These are phyloP conservation scores for Myzus persicae DNA, from an alignment of 1,140 invertebrate genomes.

Conservation along the genomic window DNA sequence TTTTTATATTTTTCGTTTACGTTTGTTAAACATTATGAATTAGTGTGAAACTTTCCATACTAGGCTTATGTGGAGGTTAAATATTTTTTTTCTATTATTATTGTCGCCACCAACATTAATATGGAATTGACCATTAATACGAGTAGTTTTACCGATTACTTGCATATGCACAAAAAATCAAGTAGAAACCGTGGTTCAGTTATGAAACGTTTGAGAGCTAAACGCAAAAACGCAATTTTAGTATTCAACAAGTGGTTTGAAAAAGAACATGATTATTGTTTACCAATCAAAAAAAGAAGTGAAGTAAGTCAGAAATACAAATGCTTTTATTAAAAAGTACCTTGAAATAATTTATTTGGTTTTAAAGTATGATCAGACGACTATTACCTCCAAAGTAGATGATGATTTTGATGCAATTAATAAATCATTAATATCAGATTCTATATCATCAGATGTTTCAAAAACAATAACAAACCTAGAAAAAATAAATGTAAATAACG, in stretches of 20 bases:
- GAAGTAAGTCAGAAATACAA: neutral
- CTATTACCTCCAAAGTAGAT: neutral
- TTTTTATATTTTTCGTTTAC: neutral
- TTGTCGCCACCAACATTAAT: neutral
- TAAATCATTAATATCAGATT: neutral
- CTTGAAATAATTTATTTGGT: neutral
- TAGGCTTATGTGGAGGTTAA: neutral
- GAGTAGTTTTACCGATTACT: neutral
- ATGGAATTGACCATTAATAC: slow-evolving; percentile 9
- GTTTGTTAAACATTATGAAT: neutral
- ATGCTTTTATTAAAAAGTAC: neutral
- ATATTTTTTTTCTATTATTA: neutral
- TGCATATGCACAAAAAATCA: neutral
- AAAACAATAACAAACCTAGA: neutral
- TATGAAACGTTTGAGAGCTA: neutral
- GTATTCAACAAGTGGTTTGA: slow-evolving; percentile 30
- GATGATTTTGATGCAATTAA: neutral
- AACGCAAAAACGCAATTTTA: neutral
- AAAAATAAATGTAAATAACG: slow-evolving; percentile 36
- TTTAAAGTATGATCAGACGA: neutral
- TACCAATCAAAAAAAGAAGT: neutral
- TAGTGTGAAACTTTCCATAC: neutral
- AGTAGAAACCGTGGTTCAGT: neutral
- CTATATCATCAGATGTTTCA: neutral
- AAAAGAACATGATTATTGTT: slow-evolving; percentile 55